Evolutionary conservation across 2,888 invertebrate species (phyloP).

Genomic region (Loripinus fragilis): DNA sequence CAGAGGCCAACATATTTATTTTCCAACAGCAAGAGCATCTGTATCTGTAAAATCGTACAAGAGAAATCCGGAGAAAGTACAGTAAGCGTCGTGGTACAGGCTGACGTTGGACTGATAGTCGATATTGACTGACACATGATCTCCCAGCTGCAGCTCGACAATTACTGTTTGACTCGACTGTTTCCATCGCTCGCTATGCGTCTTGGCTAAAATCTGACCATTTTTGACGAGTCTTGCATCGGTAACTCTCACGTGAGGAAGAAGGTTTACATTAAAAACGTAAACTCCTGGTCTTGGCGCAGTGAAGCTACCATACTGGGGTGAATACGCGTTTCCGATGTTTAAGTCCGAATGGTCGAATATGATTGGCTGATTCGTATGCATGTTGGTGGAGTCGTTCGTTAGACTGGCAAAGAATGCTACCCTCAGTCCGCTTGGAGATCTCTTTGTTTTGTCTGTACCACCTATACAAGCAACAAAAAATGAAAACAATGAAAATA

Average conservation of each 20-base stretch:
- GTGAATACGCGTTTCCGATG: not conserved
- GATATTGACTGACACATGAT: not conserved
- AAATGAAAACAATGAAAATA: too few relatives aligned
- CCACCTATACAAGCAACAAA: too few relatives aligned
- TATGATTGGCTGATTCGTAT: not conserved
- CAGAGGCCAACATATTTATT: not conserved
- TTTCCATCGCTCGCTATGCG: not conserved
- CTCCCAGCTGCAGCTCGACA: not conserved
- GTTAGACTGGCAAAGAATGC: not conserved
- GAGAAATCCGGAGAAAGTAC: constrained; percentile 5
- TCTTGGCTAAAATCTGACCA: not conserved
- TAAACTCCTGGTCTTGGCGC: constrained; percentile 3
- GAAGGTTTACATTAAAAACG: not conserved
- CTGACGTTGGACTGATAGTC: not conserved
- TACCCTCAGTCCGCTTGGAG: not conserved
- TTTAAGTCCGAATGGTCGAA: not conserved
- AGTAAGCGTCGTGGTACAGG: not conserved
- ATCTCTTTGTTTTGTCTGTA: too few relatives aligned
- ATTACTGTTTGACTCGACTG: not conserved
- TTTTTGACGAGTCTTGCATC: not conserved
- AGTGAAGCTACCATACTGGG: not conserved
- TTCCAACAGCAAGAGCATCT: not conserved
- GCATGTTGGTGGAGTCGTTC: not conserved
- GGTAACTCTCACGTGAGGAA: not conserved
- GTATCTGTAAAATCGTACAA: not conserved